These are phyloP conservation scores for Abramis brama DNA, from an alignment of 2,113 vertebrate genomes.

Conservation along the genomic window DNA sequence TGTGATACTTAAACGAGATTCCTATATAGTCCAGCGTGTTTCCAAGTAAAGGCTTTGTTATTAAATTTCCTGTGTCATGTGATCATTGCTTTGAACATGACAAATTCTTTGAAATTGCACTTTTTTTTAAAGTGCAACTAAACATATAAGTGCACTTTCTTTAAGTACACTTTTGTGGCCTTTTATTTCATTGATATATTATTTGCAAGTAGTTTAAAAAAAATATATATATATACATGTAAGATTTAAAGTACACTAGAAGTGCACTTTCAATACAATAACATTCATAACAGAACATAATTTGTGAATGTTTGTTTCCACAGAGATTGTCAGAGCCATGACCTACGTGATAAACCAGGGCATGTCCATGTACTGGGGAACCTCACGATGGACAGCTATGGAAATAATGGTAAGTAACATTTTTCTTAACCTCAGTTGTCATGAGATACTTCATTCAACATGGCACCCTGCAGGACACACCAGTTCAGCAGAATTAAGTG, in stretches of 20 bases:
- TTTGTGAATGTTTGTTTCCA: constrained; percentile 33
- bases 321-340: constrained; percentile 98
- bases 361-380: constrained; percentile 99
- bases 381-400: constrained; percentile 95
- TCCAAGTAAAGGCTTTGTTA: too few species aligned
- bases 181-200: too few species aligned
- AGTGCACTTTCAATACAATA: background rate
- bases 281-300: background rate
- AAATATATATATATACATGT: too few species aligned
- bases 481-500: background rate
- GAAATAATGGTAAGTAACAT: constrained; percentile 90
- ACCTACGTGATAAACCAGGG: constrained; percentile 96
- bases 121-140: too few species aligned
- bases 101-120: too few species aligned
- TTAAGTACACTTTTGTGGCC: too few species aligned
- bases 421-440: background rate
- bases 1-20: too few species aligned
- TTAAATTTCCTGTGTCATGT: too few species aligned
- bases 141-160: too few species aligned
- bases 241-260: background rate
- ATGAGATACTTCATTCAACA: background rate
- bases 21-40: too few species aligned
- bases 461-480: background rate
- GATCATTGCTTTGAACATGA: too few species aligned
- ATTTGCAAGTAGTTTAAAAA: too few species aligned